These are phyloP conservation scores for Suricata suricatta DNA, from an alignment of 2,113 vertebrate species.

Conservation along the genomic window DNA sequence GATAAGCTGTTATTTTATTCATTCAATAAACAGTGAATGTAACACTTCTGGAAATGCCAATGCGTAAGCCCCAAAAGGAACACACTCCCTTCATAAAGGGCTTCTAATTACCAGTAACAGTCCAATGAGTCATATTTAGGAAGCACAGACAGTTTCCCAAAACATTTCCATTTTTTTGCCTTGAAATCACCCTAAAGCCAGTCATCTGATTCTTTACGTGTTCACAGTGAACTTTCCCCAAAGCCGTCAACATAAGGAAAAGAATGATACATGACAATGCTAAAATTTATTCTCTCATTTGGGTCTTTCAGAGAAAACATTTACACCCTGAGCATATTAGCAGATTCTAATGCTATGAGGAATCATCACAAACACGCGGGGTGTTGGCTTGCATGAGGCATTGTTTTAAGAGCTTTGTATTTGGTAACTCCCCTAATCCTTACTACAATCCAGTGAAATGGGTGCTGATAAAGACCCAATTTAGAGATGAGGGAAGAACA, in stretches of 20 bases:
- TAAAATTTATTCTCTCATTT: not conserved
- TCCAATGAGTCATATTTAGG: not conserved
- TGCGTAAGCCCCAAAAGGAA: not conserved
- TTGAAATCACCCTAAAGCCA: not conserved
- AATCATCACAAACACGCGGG: not conserved
- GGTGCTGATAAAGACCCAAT: not conserved
- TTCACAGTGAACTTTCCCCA: not conserved
- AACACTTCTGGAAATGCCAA: not conserved
- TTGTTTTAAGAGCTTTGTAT: not conserved
- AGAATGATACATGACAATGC: not conserved
- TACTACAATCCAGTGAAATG: not conserved
- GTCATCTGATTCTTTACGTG: not conserved
- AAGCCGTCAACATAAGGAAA: not conserved
- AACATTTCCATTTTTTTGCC: not conserved
- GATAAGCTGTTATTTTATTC: slow-evolving; percentile 34
- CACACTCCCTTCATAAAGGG: not conserved
- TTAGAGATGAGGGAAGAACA: not conserved
- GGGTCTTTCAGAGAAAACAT: not conserved
- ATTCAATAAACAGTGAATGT: not conserved
- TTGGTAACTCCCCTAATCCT: not conserved
- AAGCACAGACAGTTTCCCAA: not conserved
- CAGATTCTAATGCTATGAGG: not conserved
- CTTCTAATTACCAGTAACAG: not conserved
- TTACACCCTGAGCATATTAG: not conserved
- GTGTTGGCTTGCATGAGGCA: too few relatives aligned